Evolutionary conservation across 2,888 invertebrate species (phyloP).

Genomic region (Harpalus rubripes): DNA sequence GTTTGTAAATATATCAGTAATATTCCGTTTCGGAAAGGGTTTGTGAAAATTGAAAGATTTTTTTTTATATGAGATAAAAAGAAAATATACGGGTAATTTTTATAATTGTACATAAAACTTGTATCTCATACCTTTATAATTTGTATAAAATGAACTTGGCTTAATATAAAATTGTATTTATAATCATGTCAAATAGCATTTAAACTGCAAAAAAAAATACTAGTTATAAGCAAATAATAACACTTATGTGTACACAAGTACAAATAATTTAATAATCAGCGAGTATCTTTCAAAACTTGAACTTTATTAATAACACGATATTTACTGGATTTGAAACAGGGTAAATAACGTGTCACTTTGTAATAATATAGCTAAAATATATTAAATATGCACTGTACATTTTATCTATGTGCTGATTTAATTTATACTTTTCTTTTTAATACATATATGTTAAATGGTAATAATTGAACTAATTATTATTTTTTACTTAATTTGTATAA

Average conservation of each 20-base stretch:
- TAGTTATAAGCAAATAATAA: conserved; percentile 1
- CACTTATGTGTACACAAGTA: neutral
- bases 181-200: conserved; percentile 8
- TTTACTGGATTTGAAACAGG: conserved; percentile 39
- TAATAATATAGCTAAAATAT: conserved; percentile 24
- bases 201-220: conserved; percentile 4
- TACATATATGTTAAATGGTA: neutral
- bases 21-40: too few relatives aligned
- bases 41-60: too few relatives aligned
- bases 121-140: too few relatives aligned
- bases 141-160: conserved; percentile 9
- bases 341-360: conserved; percentile 27
- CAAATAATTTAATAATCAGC: conserved; percentile 17
- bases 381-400: conserved; percentile 29
- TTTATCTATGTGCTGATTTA: conserved; percentile 1
- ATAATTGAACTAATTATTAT: conserved; percentile 11
- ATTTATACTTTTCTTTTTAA: neutral
- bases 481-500: conserved; percentile 3
- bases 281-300: conserved; percentile 1
- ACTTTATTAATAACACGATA: conserved; percentile 21
- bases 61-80: too few relatives aligned
- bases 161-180: neutral
- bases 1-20: too few relatives aligned
- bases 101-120: neutral
- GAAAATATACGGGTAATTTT: conserved; percentile 19